Evolutionary conservation across 1,140 invertebrate species (phyloP).

Genomic region (Uloborus diversus): DNA sequence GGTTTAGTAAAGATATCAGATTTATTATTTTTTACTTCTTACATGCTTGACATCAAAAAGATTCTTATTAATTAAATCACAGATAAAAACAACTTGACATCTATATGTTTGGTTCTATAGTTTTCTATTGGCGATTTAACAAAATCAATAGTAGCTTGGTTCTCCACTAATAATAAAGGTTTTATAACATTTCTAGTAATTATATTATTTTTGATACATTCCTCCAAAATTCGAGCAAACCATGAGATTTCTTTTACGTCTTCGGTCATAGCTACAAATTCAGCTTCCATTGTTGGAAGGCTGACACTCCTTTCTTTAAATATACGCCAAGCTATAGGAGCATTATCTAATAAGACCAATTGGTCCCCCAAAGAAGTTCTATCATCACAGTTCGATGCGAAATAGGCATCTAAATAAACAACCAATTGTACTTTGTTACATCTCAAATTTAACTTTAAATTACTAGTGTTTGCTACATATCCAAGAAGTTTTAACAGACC

Average conservation of each 20-base stretch:
- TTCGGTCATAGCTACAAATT: neutral
- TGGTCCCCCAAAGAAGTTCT: neutral
- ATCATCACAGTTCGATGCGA: neutral
- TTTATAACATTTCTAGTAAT: neutral
- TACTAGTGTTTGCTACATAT: neutral
- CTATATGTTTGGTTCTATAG: slow-evolving; percentile 61
- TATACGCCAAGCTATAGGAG: slow-evolving; percentile 3
- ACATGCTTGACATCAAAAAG: too few relatives aligned
- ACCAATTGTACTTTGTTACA: neutral
- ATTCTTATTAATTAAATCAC: neutral
- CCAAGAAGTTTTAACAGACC: neutral
- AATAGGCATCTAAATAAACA: neutral
- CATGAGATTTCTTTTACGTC: slow-evolving; percentile 62
- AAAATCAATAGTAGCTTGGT: slow-evolving; percentile 59
- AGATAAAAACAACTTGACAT: too few relatives aligned
- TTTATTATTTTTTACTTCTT: too few relatives aligned
- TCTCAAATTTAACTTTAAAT: neutral
- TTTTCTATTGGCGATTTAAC: slow-evolving; percentile 57
- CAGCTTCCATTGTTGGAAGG: neutral
- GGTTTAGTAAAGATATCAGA: too few relatives aligned
- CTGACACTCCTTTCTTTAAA: neutral
- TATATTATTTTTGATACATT: neutral
- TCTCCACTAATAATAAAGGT: neutral
- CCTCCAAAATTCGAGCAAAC: slow-evolving; percentile 52
- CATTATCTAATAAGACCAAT: neutral